A percentile compares a stretch with the other conserved stretches of the same genome.
Conservation (phyloP, 35 echinoderm and acorn worm species). For the Diadema setosum region DNA sequence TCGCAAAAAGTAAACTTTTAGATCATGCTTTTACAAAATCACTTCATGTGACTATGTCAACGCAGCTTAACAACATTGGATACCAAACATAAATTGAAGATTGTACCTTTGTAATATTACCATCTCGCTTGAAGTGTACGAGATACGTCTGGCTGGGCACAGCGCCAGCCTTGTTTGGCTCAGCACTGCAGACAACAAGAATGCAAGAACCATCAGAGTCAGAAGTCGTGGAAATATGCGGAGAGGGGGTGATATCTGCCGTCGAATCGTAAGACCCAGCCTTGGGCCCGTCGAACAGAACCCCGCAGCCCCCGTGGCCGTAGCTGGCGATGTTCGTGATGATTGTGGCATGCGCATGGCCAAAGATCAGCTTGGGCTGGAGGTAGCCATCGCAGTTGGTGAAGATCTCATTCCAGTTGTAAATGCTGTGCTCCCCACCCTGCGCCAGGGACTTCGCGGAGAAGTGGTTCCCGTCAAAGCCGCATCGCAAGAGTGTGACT, state of each 20-base stretch:
- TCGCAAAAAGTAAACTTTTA: too few species aligned
- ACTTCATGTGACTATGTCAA: too few species aligned
- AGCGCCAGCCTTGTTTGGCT: conserved; percentile 9
- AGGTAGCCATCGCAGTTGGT: conserved; percentile 45
- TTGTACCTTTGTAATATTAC: neutral
- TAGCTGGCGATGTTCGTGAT: conserved; percentile 55
- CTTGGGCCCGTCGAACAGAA: conserved; percentile 22
- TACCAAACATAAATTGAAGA: too few species aligned
- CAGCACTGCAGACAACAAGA: conserved; percentile 56
- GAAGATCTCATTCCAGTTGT: conserved; percentile 46
- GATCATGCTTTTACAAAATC: too few species aligned
- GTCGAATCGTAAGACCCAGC: neutral
- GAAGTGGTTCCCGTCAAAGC: conserved; percentile 65
- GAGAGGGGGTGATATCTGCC: neutral
- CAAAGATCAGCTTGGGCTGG: conserved; percentile 41
- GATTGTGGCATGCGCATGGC: conserved; percentile 42
- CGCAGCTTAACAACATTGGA: too few species aligned
- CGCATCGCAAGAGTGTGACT: conserved; percentile 56
- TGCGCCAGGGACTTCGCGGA: conserved; percentile 23
- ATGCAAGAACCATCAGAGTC: neutral
- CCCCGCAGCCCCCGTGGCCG: conserved; percentile 49
- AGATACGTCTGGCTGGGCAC: conserved; percentile 25
- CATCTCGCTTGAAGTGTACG: neutral
- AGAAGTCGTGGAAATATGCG: neutral
- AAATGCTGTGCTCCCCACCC: conserved; percentile 58